Base-by-base conservation (phyloP, 92 coral and sea anemone genomes). In the Porites cylindrica region DNA sequence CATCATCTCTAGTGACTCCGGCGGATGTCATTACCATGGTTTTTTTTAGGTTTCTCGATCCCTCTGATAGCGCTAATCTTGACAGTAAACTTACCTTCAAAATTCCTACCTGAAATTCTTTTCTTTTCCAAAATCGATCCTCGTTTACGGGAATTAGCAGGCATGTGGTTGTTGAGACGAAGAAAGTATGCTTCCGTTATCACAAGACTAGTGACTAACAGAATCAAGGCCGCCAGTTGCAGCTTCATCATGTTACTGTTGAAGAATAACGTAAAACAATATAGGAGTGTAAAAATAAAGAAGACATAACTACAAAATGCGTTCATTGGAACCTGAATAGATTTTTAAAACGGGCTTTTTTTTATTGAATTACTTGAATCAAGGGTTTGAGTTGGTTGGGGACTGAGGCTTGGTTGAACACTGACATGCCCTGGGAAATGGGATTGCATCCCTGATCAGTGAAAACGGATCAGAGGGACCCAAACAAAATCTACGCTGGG, bases 141-240 rank as follows among this genome's bases (percentile, higher is more conserved):
- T 47, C 82, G 82, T 64, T 79, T 79, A 32, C 70, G 26, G 23
- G 6, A 4, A 6, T 2, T 0, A 19, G 10, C 10, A 6, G 10
- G 70, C 70, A n/a, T 8, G 8, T 29, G 32, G 32, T 50, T 56
- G 11, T 10, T 6, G 0, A 11, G 18, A 43, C 82, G 82, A 64
- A 79, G 59, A 3, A 19, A 65, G 51, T 63, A 63, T 14, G 82
- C 72, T 0, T 26, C 56, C n/a, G 72, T 50, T 8, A 60, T 63
- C 20, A 79, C 47, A 1, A 64, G 12, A 64, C 19, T 63, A n/a
- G 72, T 38, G 60, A n/a, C 82, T 61, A 79, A 60, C 50, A 79
- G 20, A 20, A 63, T 47, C 19, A 79, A 6, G 19, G 72, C 72
- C 47, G 65, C 21, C 1, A 79, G 4, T 29, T 51, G 72, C 4